Base-by-base conservation (phyloP, 2,797 vertebrate genomes). In the Acanthiza pusilla region DNA sequence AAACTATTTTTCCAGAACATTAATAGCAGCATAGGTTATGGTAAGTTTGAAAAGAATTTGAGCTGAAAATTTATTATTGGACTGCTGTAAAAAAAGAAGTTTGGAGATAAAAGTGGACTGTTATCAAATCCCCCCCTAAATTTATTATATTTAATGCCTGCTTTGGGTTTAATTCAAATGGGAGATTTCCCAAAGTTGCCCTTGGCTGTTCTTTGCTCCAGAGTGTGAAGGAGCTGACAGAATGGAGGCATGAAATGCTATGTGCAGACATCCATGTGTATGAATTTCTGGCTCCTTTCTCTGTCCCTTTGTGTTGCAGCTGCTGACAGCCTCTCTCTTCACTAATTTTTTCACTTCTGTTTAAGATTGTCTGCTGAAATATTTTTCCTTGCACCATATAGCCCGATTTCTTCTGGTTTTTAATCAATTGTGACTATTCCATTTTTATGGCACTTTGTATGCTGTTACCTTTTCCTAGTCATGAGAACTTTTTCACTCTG, bases 91-190 rank as follows among this genome's bases (percentile, higher is more conserved):
- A 57, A 57, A 72, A 84, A 62, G 15, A 42, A 83, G 58, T 23
- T 13, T 29, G 5, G 7, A 65, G 29, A 32, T 74, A 65, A 43
- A 89, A 71, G 11, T 30, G 25, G 34, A 57, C 29, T 82, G 12
- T 38, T 74, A 34, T 0, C 22, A 80, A 75, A 32, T 11, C 4
- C 4, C 10, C 20, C 15, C 16, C 3, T 2, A 38, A 1, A 38
- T 53, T 40, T 22, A 15, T 60, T 78, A 6, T 22, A 34, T 87
- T 88, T 82, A 61, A 36, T 86, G 34, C 20, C 25, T 66, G 8
- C 50, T 58, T 72, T 85, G 83, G 9, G 21, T 75, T 91, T 62
- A 54, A 48, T 86, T 86, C 5, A 34, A 55, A 34, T 55, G 23
- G 13, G 62, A 78, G 45, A 38, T 50, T 47, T 72, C 60, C n/a